A percentile compares a stretch with the other conserved stretches of the same genome.
phyloP scores from a whole-genome alignment of 1,140 invertebrate genomes.

The Micrasema longulum region DNA sequence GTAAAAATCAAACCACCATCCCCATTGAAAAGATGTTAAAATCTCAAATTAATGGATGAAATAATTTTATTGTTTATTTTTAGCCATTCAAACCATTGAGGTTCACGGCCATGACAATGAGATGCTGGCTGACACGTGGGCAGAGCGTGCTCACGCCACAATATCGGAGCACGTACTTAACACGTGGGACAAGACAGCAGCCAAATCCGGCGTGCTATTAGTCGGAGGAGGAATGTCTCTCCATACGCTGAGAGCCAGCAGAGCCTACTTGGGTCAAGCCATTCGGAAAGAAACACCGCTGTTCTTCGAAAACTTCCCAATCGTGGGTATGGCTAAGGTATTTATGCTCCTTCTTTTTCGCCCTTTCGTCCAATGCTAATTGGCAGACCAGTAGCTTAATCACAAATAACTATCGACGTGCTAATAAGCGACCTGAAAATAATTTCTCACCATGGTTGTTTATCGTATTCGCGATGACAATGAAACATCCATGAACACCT shows the following conservation, averaged over 20 bases:
- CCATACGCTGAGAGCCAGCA: conserved; percentile 75
- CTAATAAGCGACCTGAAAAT: too few species aligned
- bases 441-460: too few species aligned
- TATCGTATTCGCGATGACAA: too few species aligned
- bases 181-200: neutral
- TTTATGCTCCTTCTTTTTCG: too few species aligned
- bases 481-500: too few species aligned
- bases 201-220: conserved; percentile 78
- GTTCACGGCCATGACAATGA: neutral
- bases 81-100: conserved; percentile 2
- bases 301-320: conserved; percentile 80
- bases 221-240: conserved; percentile 84
- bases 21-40: too few species aligned
- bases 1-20: too few species aligned
- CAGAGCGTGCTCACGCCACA: conserved; percentile 20
- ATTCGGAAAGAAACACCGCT: conserved; percentile 75
- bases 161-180: conserved; percentile 12
- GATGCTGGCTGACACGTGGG: conserved; percentile 29
- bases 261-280: conserved; percentile 75
- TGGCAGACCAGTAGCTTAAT: too few species aligned
- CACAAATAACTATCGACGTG: too few species aligned
- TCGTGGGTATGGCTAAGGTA: conserved; percentile 79
- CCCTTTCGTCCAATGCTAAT: too few species aligned
- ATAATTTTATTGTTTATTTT: too few species aligned
- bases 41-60: too few species aligned